Conservation (phyloP, 2,797 vertebrate genomes). For the Natrix natrix region DNA sequence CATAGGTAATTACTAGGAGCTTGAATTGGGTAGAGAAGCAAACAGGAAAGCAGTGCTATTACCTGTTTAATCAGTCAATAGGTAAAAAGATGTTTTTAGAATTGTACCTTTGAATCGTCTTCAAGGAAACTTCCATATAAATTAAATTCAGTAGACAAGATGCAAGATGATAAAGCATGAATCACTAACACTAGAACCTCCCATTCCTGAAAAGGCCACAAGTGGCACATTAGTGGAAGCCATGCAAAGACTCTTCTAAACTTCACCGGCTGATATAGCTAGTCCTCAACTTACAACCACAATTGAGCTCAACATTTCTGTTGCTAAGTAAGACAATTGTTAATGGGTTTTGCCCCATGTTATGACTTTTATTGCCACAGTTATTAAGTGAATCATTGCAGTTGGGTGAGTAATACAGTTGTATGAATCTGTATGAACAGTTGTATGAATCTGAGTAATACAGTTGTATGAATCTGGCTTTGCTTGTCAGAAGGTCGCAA, state of each 20-base stretch:
- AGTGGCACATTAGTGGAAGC: neutral
- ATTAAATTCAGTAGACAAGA: neutral
- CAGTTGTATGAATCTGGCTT: too few relatives aligned
- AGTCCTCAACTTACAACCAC: too few relatives aligned
- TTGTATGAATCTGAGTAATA: too few relatives aligned
- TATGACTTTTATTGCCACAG: too few relatives aligned
- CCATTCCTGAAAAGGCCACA: neutral
- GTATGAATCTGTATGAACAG: too few relatives aligned
- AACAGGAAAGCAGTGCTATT: neutral
- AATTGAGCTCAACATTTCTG: too few relatives aligned
- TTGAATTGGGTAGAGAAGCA: neutral
- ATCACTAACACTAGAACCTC: neutral
- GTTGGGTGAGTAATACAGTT: too few relatives aligned
- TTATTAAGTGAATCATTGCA: too few relatives aligned
- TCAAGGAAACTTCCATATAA: neutral
- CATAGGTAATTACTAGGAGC: neutral
- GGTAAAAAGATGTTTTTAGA: neutral
- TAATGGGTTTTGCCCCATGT: too few relatives aligned
- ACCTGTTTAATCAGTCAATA: neutral
- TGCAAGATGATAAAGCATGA: neutral
- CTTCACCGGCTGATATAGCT: neutral
- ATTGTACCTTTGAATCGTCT: neutral
- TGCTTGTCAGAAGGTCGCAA: too few relatives aligned
- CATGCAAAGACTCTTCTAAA: neutral
- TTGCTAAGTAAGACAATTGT: too few relatives aligned